Evolutionary conservation across 2,888 invertebrate species (phyloP).

Genomic region (Synanthedon vespiformis): DNA sequence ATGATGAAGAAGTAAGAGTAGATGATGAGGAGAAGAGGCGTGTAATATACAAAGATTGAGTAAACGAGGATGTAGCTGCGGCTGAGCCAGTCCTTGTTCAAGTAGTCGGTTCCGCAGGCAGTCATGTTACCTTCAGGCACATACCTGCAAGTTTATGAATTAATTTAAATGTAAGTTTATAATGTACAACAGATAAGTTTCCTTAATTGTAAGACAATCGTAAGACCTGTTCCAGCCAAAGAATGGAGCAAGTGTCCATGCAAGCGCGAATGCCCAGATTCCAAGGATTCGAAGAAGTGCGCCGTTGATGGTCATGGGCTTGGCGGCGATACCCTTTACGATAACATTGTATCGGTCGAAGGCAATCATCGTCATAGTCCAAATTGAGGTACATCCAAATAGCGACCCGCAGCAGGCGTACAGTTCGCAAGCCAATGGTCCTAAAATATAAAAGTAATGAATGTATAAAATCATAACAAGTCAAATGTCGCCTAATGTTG

Average conservation of each 20-base stretch:
- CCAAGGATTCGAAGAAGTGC: constrained; percentile 81
- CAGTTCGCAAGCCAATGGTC: constrained; percentile 86
- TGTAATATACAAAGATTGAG: constrained; percentile 81
- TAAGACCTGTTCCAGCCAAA: constrained; percentile 86
- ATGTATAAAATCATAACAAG: too few species aligned
- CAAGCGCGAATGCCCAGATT: constrained; percentile 82
- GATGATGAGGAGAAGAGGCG: constrained; percentile 83
- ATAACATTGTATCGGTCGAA: constrained; percentile 95
- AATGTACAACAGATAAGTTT: neutral
- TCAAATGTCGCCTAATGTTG: neutral
- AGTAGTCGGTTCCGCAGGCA: constrained; percentile 91
- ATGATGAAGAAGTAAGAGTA: constrained; percentile 92
- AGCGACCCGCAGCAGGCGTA: constrained; percentile 90
- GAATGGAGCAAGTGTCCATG: constrained; percentile 86
- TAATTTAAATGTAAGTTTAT: neutral
- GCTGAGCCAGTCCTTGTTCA: constrained; percentile 80
- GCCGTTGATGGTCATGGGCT: constrained; percentile 85
- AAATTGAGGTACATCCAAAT: constrained; percentile 91
- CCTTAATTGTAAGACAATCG: constrained; percentile 1
- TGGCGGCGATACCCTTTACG: constrained; percentile 88
- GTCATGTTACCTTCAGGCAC: constrained; percentile 96
- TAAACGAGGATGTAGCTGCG: constrained; percentile 85
- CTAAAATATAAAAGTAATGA: constrained; percentile 31
- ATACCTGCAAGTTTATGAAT: constrained; percentile 68
- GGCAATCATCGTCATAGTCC: constrained; percentile 93